These are phyloP conservation scores for Rhegmatorhina hoffmannsi DNA, from an alignment of 2,113 vertebrate species.

Conservation along the genomic window DNA sequence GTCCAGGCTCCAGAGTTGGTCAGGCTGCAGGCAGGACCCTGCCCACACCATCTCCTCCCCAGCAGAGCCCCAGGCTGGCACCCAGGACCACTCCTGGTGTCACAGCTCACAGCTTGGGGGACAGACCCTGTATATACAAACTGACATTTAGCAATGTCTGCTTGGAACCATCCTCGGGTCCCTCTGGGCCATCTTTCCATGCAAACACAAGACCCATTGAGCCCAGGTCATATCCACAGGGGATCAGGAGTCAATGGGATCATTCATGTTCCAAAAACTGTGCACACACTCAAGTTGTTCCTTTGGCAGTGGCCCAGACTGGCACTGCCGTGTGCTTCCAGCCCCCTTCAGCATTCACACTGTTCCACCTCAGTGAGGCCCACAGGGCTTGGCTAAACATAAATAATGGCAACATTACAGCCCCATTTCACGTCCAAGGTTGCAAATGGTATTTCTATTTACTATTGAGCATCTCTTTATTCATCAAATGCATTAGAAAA, in stretches of 20 bases:
- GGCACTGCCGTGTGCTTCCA: neutral
- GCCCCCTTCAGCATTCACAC: neutral
- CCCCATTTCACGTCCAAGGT: neutral
- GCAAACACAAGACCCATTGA: slow-evolving; percentile 2
- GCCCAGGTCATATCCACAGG: neutral
- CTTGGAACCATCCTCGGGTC: neutral
- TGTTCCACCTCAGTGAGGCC: neutral
- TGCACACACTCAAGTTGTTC: neutral
- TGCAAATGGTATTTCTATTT: slow-evolving; percentile 34
- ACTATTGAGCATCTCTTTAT: slow-evolving; percentile 25
- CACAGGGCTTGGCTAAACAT: neutral
- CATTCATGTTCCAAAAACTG: neutral
- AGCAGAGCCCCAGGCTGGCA: neutral
- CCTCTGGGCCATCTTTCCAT: neutral
- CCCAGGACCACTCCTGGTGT: neutral
- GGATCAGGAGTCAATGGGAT: neutral
- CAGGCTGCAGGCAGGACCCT: neutral
- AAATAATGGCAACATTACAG: neutral
- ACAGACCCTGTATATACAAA: neutral
- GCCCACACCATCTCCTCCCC: neutral
- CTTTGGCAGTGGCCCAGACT: neutral
- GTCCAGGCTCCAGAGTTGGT: neutral
- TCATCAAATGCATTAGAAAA: slow-evolving; percentile 50
- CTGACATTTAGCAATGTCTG: neutral
- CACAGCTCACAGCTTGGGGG: neutral